Conservation (phyloP, 2,113 vertebrate genomes). For the Malaclemys terrapin region DNA sequence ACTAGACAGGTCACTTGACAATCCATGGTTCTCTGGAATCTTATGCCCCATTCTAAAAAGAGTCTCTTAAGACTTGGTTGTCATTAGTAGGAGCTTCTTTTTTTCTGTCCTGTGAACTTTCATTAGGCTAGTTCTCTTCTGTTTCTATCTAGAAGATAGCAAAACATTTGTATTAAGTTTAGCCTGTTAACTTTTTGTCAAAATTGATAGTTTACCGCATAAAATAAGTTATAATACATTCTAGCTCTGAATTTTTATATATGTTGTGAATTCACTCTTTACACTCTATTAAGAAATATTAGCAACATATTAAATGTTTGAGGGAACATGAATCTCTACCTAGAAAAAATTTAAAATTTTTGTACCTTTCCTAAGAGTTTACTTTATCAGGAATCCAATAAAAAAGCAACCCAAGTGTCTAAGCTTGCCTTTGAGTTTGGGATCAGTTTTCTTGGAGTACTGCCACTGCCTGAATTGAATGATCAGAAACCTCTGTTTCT, state of each 20-base stretch:
- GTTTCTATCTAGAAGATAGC: not conserved
- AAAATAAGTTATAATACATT: not conserved
- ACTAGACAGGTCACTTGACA: not conserved
- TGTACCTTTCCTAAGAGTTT: not conserved
- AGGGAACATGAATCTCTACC: not conserved
- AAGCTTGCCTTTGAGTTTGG: not conserved
- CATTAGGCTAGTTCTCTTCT: not conserved
- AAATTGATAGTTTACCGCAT: not conserved
- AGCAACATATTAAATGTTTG: conserved; percentile 32
- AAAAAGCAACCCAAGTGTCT: not conserved
- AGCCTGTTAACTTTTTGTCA: not conserved
- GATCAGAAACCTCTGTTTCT: not conserved
- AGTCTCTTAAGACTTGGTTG: not conserved
- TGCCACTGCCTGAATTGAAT: not conserved
- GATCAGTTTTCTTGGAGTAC: not conserved
- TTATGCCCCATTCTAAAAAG: accelerated
- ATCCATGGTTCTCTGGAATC: not conserved
- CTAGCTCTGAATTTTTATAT: not conserved
- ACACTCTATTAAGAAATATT: conserved; percentile 42
- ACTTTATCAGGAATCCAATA: not conserved
- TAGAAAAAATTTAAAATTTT: not conserved
- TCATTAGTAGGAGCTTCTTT: not conserved
- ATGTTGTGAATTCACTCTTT: conserved; percentile 54
- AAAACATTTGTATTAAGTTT: not conserved
- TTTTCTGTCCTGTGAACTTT: not conserved